These are phyloP conservation scores for Mirza zaza DNA, from an alignment of 2,113 vertebrate genomes.

Conservation along the genomic window DNA sequence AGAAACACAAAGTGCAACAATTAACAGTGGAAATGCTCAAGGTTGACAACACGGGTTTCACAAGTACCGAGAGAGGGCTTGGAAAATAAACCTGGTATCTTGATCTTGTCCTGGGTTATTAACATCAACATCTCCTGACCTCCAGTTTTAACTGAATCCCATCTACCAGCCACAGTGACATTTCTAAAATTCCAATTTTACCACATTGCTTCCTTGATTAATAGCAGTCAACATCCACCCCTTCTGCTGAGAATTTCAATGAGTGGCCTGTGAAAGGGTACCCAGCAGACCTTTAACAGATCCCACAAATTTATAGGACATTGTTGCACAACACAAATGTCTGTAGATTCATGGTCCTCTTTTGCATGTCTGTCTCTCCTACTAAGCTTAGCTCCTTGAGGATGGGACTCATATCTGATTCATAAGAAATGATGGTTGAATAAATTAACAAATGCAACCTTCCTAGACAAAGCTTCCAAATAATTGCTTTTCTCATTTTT, in stretches of 20 bases:
- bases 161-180: background rate
- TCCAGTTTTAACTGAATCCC: conserved; percentile 32
- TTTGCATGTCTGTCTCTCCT: conserved; percentile 8
- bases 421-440: conserved; percentile 21
- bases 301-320: background rate
- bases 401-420: background rate
- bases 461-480: conserved; percentile 35
- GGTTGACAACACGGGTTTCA: background rate
- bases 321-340: background rate
- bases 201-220: background rate
- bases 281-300: background rate
- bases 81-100: background rate
- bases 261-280: background rate
- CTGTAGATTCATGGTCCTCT: background rate
- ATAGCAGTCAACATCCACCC: background rate
- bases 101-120: background rate
- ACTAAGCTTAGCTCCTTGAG: conserved; percentile 14
- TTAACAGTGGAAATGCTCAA: background rate
- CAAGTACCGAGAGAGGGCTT: background rate
- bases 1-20: conserved; percentile 19
- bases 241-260: conserved; percentile 45
- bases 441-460: conserved; percentile 48
- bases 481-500: conserved; percentile 33
- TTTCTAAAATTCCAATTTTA: conserved; percentile 41
- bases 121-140: background rate